Evolutionary conservation across 2,888 invertebrate species (phyloP), one percentile per base, ranked within the genome.

Genomic region (Altica lythri): DNA sequence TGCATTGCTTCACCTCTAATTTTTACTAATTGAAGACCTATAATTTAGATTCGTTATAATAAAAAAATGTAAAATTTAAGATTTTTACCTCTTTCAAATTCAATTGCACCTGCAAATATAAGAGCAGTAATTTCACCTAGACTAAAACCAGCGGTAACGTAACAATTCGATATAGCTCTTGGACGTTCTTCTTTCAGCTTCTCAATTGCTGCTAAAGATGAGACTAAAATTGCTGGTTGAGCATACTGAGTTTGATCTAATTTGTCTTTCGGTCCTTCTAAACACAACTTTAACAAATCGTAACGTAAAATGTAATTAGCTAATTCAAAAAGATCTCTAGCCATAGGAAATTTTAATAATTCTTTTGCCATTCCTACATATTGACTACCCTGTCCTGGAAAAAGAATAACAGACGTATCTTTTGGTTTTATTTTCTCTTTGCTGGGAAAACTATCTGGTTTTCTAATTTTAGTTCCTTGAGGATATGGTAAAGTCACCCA

Each of bases 331-430:
- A 98, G 79, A 48, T 93, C 88, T 57, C 81, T 81, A 0, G 86
- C 94, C 54, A 83, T 81, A 0, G 93, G 92, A 68, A 89, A 85
- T 27, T 82, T 79, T 34, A 88, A 61, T 42, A 95, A 78, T 35
- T 85, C 79, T 61, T 86, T 83, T 1, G 89, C 90, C 93, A 95
- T 95, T 22, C 98, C 96, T 8, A 95, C 89, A 76, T 83, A 89
- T 70, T 98, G 92, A 16, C 87, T 83, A 14, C 96, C 95, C 75
- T 96, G 94, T 0, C 96, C 96, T 5, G 96, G 96, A 77, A 97
- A 97, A 53, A 96, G 74, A 38, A 97, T 77, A 54, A 92, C 80
- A 1, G 86, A 82, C 0, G 85, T 81, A 12, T 86, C 83, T 25
- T 77, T 76, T 0, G 92, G 90, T 72, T 89, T 82, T 9, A 80